Conservation (phyloP, 2,888 invertebrate species). For the Schrankia costaestrigalis region DNA sequence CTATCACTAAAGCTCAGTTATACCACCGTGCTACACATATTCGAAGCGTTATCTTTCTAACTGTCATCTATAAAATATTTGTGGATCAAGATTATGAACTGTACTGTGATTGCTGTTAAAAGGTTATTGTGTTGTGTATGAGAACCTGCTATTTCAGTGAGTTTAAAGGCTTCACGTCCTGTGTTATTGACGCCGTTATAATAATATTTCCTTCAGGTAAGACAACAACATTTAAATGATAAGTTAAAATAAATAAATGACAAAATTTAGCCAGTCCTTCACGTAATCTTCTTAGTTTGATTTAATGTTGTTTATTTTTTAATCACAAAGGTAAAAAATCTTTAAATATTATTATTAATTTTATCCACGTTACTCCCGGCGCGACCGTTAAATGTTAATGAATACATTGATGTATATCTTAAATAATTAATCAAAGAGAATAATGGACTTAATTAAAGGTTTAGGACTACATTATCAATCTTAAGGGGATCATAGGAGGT, state of each 20-base stretch:
- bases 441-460: no score
- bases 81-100: conserved; percentile 31
- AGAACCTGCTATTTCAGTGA: conserved; percentile 48
- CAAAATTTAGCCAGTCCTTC: no score
- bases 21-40: conserved; percentile 23
- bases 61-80: conserved; percentile 25
- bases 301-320: no score
- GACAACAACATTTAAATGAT: conserved; percentile 25
- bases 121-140: conserved; percentile 52
- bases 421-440: no score
- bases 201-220: conserved; percentile 63
- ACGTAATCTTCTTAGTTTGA: no score
- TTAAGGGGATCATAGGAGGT: conserved; percentile 13
- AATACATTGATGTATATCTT: no score
- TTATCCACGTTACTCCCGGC: no score
- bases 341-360: no score
- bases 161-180: conserved; percentile 42
- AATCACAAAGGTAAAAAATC: no score
- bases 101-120: conserved; percentile 35
- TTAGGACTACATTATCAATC: conserved; percentile 7
- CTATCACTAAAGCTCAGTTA: conserved; percentile 32
- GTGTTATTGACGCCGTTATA: conserved; percentile 53
- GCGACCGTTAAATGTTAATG: no score
- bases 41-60: conserved; percentile 29
- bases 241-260: no score